These are phyloP conservation scores for Caenorhabditis tropicalis DNA, from an alignment of 1,140 invertebrate genomes.

Conservation along the genomic window DNA sequence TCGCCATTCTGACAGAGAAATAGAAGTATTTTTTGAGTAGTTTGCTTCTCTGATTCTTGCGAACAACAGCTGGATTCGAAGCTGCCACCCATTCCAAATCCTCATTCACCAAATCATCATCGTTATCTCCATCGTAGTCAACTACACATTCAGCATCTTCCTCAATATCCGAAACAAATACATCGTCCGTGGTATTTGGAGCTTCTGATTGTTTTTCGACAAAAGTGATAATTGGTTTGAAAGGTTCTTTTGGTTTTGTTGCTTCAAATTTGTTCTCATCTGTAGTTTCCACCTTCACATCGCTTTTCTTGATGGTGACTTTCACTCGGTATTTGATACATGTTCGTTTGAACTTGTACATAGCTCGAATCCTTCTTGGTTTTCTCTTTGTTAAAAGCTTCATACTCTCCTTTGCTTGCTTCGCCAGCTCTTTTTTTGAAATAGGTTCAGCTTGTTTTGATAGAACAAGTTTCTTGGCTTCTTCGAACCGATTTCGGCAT, in stretches of 20 bases:
- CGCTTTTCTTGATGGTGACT: not conserved
- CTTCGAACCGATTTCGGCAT: not conserved
- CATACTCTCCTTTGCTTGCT: not conserved
- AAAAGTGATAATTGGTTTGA: too few species aligned
- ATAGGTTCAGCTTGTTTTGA: too few species aligned
- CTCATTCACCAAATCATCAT: not conserved
- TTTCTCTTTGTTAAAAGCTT: not conserved
- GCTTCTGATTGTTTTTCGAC: not conserved
- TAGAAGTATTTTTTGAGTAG: not conserved
- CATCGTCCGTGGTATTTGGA: not conserved
- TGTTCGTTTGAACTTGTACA: slow-evolving; percentile 3
- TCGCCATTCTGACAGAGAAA: not conserved
- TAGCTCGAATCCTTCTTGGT: not conserved
- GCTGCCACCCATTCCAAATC: not conserved
- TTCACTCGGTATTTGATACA: slow-evolving; percentile 3
- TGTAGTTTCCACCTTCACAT: not conserved
- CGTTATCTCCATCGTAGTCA: not conserved
- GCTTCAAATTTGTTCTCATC: not conserved
- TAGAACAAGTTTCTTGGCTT: not conserved
- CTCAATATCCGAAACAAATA: not conserved
- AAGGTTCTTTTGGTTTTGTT: not conserved
- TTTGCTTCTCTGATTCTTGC: not conserved
- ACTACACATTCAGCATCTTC: not conserved
- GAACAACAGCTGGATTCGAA: not conserved
- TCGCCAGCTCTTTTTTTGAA: not conserved